A percentile compares a stretch with the other conserved stretches of the same genome.
Evolutionary conservation across 1,140 invertebrate species (phyloP).

Genomic region (Lucilia sericata): DNA sequence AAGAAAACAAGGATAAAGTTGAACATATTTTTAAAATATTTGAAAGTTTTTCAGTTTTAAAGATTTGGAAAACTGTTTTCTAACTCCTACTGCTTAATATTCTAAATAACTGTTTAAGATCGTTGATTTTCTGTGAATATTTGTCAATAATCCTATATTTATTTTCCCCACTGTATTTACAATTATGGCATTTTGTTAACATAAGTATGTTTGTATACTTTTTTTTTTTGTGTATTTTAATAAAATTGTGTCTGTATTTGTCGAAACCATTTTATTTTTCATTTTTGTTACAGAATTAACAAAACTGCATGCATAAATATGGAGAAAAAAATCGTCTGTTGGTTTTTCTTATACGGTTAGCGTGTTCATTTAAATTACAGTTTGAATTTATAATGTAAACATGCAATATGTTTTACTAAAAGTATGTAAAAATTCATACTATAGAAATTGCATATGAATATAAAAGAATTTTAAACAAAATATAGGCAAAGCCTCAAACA

Average conservation of each 20-base stretch:
- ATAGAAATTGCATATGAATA: not conserved
- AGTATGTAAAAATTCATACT: not conserved
- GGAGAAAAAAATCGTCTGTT: not conserved
- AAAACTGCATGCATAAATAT: not conserved
- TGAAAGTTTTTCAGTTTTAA: no score
- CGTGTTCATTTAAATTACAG: conserved; percentile 38
- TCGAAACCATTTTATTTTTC: not conserved
- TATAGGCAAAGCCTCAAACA: not conserved
- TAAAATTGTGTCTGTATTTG: not conserved
- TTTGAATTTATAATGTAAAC: conserved; percentile 43
- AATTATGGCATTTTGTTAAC: not conserved
- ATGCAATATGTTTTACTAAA: conserved; percentile 26
- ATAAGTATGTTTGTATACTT: no score
- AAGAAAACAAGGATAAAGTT: no score
- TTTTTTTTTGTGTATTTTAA: no score
- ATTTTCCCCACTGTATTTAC: not conserved
- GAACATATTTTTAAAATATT: no score
- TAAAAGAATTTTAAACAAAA: not conserved
- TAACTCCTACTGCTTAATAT: no score
- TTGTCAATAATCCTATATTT: not conserved
- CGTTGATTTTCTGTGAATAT: no score
- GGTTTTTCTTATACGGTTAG: not conserved
- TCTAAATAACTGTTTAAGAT: no score
- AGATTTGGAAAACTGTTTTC: no score
- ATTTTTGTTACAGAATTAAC: not conserved